Evolutionary conservation across 2,888 invertebrate species (phyloP).

Genomic region (Agonopterix arenella): DNA sequence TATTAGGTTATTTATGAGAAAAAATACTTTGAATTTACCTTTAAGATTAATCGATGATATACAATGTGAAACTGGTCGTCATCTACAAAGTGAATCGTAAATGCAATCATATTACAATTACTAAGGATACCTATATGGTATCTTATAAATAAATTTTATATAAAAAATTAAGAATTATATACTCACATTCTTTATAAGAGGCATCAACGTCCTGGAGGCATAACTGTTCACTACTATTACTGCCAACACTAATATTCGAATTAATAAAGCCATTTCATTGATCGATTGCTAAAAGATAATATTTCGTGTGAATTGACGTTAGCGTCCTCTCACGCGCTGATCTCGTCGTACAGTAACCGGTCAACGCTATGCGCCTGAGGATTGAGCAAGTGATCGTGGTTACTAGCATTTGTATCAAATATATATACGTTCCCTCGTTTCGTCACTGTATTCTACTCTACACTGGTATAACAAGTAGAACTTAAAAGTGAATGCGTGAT

Average conservation of each 20-base stretch:
- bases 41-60: too few species aligned
- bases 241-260: constrained; percentile 10
- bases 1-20: too few species aligned
- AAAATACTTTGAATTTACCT: too few species aligned
- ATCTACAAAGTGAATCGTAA: too few species aligned
- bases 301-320: neutral
- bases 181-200: constrained; percentile 63
- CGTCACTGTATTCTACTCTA: constrained; percentile 1
- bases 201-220: constrained; percentile 34
- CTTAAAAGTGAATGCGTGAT: too few species aligned
- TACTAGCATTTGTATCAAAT: neutral
- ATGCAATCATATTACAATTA: too few species aligned
- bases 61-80: too few species aligned
- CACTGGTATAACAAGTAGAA: too few species aligned
- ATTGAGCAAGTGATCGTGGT: constrained; percentile 2
- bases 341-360: constrained; percentile 5
- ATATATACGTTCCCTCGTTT: constrained; percentile 3
- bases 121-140: too few species aligned
- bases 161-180: neutral
- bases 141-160: too few species aligned
- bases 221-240: constrained; percentile 18
- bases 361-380: neutral
- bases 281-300: neutral
- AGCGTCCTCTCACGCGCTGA: neutral
- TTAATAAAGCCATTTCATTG: neutral